These are phyloP conservation scores for Synodontis membranacea DNA, from an alignment of 2,113 vertebrate species.

Conservation along the genomic window DNA sequence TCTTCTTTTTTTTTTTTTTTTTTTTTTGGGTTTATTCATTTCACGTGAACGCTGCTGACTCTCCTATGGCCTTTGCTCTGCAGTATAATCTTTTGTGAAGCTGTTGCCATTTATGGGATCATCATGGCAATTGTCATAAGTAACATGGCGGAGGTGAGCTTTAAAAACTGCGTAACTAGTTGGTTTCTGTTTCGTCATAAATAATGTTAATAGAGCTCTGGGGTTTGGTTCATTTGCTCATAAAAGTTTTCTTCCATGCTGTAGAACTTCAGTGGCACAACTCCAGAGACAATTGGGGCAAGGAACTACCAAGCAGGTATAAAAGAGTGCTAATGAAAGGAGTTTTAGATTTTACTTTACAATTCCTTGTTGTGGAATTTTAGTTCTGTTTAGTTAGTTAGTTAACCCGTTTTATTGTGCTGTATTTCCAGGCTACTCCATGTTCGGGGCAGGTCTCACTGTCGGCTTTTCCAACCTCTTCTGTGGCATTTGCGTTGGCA, in stretches of 20 bases:
- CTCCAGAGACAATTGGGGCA: slow-evolving; percentile 86
- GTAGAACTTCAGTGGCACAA: slow-evolving; percentile 84
- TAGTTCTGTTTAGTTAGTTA: background rate
- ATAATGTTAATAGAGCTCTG: background rate
- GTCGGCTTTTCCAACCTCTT: slow-evolving; percentile 98
- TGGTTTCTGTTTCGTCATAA: background rate
- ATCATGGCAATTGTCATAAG: slow-evolving; percentile 99
- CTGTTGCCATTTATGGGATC: slow-evolving; percentile 98
- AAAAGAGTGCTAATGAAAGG: background rate
- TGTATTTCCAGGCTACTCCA: slow-evolving; percentile 84
- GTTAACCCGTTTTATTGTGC: background rate
- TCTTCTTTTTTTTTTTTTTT: background rate
- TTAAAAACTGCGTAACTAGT: background rate
- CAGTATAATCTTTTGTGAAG: slow-evolving; percentile 99
- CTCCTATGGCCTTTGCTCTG: slow-evolving; percentile 9
- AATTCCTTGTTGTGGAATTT: background rate
- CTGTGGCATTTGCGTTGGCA: slow-evolving; percentile 97
- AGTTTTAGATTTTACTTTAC: background rate
- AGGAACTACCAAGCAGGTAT: slow-evolving; percentile 94
- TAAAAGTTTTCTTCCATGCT: slow-evolving; percentile 8
- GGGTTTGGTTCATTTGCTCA: background rate
- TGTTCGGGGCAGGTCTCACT: slow-evolving; percentile 97
- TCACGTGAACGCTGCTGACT: background rate
- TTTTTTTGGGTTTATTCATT: background rate
- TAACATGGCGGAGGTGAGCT: slow-evolving; percentile 94